These are phyloP conservation scores for Acleris emargana DNA, from an alignment of 2,888 invertebrate genomes.

Conservation along the genomic window DNA sequence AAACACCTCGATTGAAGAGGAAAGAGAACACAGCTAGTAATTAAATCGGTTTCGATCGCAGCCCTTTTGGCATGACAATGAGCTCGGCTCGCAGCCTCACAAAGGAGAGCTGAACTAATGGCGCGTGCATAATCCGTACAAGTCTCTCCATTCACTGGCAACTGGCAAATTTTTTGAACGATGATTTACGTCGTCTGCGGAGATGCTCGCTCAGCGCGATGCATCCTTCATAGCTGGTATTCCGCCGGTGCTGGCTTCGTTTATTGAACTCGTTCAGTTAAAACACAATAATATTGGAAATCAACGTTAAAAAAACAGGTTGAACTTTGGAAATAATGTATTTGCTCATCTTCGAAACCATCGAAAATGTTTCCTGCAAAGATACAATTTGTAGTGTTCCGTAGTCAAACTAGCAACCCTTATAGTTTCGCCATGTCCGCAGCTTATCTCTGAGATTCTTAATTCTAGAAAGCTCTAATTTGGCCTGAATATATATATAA, in stretches of 20 bases:
- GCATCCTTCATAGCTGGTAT: conserved; percentile 13
- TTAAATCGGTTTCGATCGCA: conserved; percentile 53
- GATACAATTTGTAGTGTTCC: not conserved
- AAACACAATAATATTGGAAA: too few species aligned
- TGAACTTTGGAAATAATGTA: not conserved
- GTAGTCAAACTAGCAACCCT: too few species aligned
- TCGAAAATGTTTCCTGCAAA: not conserved
- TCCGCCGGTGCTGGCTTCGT: too few species aligned
- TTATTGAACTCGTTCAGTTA: too few species aligned
- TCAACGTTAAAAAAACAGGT: not conserved
- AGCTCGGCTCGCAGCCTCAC: conserved; percentile 56
- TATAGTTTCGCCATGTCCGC: too few species aligned
- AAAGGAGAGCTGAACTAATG: conserved; percentile 71
- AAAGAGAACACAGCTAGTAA: conserved; percentile 54
- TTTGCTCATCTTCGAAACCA: not conserved
- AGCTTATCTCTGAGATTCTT: too few species aligned
- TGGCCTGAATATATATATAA: too few species aligned
- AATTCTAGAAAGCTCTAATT: too few species aligned
- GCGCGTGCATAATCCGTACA: conserved; percentile 70
- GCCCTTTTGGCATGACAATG: conserved; percentile 64
- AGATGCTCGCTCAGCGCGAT: conserved; percentile 21
- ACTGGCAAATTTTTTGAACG: conserved; percentile 68
- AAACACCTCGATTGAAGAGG: conserved; percentile 43
- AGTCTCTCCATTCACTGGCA: conserved; percentile 65
- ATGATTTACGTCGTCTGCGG: conserved; percentile 41